Conservation (phyloP, 2,888 invertebrate species). For the Caenorhabditis panamensis region DNA sequence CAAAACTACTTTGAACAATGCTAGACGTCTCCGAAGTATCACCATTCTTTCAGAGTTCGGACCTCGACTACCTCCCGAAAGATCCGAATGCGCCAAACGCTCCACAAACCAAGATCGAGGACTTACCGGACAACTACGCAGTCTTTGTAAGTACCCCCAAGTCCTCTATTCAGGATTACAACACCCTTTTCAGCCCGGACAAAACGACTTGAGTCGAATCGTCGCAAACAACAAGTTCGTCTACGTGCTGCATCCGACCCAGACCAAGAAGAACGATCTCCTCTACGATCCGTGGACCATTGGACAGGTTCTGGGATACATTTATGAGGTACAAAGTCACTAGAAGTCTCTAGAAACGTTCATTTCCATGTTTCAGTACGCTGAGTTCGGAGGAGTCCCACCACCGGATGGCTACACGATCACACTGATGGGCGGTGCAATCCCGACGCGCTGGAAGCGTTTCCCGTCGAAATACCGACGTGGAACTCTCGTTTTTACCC, state of each 20-base stretch:
- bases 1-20: too few relatives aligned
- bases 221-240: slow-evolving; percentile 16
- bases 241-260: slow-evolving; percentile 28
- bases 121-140: neutral
- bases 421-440: slow-evolving; percentile 8
- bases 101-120: too few relatives aligned
- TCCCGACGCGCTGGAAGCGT: too few relatives aligned
- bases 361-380: neutral
- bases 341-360: too few relatives aligned
- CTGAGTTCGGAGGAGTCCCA: neutral
- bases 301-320: too few relatives aligned
- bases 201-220: slow-evolving; percentile 1
- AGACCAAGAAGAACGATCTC: neutral
- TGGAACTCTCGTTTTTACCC: slow-evolving; percentile 6
- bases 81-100: too few relatives aligned
- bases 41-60: too few relatives aligned
- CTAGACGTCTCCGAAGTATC: too few relatives aligned
- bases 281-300: slow-evolving; percentile 20
- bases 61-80: too few relatives aligned
- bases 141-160: neutral
- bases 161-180: too few relatives aligned
- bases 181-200: slow-evolving; percentile 5
- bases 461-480: neutral
- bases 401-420: slow-evolving; percentile 13
- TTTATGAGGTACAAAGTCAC: slow-evolving; percentile 16